Evolutionary conservation across 2,797 vertebrate species (phyloP).

Genomic region (Mareca penelope): DNA sequence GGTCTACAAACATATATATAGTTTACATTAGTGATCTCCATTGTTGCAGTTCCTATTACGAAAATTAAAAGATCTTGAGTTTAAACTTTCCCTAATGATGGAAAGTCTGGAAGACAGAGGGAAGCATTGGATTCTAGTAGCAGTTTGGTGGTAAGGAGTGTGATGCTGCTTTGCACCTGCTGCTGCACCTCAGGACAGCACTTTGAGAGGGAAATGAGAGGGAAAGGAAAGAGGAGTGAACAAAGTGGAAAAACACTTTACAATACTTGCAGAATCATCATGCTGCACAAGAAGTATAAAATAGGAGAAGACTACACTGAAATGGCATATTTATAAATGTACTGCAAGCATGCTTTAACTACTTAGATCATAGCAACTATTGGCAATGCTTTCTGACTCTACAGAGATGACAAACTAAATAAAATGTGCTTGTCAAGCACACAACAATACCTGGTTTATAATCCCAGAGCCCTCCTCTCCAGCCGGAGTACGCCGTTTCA

Average conservation of each 20-base stretch:
- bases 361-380: not conserved
- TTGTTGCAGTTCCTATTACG: not conserved
- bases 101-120: not conserved
- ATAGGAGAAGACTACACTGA: no score
- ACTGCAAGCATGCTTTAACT: not conserved
- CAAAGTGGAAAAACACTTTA: not conserved
- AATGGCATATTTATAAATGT: not conserved
- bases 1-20: not conserved
- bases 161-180: not conserved
- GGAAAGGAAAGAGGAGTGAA: not conserved
- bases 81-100: not conserved
- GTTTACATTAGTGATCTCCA: not conserved
- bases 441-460: not conserved
- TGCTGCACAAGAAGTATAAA: not conserved
- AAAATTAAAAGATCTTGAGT: not conserved
- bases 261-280: not conserved
- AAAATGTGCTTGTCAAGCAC: not conserved
- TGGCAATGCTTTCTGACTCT: not conserved
- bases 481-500: not conserved
- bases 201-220: not conserved
- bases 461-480: not conserved
- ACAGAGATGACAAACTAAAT: not conserved
- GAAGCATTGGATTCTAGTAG: not conserved
- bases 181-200: not conserved
- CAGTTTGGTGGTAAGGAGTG: no score